phyloP scores from a whole-genome alignment of 2,797 vertebrate species.

The Liasis olivaceus region DNA sequence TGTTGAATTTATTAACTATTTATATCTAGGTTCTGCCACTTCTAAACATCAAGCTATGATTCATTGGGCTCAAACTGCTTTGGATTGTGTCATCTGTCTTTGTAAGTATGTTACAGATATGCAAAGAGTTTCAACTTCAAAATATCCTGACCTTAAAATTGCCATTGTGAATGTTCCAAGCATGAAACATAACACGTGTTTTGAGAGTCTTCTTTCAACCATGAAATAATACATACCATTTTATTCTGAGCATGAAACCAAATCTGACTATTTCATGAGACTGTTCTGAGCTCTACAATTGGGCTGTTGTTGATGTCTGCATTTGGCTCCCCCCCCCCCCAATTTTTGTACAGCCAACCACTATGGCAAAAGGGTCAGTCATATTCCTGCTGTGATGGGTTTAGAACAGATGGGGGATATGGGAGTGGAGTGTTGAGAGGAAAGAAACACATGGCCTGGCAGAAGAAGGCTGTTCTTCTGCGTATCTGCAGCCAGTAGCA shows the following conservation, averaged over 20 bases:
- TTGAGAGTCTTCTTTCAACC: background rate
- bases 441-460: background rate
- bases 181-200: background rate
- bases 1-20: background rate
- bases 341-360: background rate
- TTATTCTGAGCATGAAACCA: background rate
- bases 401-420: background rate
- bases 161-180: background rate
- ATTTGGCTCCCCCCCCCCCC: background rate
- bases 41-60: background rate
- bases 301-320: background rate
- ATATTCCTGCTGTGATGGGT: background rate
- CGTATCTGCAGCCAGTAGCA: background rate
- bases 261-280: background rate
- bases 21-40: background rate
- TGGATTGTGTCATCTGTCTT: background rate
- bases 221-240: background rate
- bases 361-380: background rate
- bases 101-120: background rate
- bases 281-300: background rate
- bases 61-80: background rate
- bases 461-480: background rate
- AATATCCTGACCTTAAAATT: background rate
- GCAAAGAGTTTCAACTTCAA: background rate
- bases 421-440: background rate